Percentiles rank a stretch among this genome's conserved stretches.
phyloP scores from a whole-genome alignment of 2,113 vertebrate species.

The Trinectes maculatus region DNA sequence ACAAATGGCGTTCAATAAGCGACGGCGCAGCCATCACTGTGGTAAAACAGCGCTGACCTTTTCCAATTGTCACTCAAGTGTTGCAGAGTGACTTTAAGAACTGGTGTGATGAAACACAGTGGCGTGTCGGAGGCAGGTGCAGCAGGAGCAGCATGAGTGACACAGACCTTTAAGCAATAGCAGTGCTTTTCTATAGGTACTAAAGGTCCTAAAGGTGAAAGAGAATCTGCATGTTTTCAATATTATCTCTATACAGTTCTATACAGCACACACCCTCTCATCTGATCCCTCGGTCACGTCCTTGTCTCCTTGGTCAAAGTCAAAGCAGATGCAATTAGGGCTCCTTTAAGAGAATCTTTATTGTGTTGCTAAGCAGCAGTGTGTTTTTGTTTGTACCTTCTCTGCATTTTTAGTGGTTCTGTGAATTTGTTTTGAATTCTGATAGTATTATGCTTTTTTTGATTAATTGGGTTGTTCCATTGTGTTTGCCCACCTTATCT shows the following conservation, averaged over 20 bases:
- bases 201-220: no score
- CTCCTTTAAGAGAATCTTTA: background rate
- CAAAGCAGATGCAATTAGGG: background rate
- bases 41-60: conserved; percentile 62
- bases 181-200: no score
- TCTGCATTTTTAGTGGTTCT: background rate
- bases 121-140: background rate
- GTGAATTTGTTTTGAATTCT: no score
- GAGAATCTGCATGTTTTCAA: no score
- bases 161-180: conserved; percentile 12
- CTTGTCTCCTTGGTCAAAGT: background rate
- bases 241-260: no score
- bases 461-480: no score
- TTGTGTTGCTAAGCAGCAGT: no score
- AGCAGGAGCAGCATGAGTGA: conserved; percentile 4
- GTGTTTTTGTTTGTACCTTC: background rate
- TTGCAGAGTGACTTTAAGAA: conserved; percentile 32
- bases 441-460: no score
- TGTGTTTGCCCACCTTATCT: no score
- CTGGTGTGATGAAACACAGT: background rate
- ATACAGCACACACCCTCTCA: no score
- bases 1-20: conserved; percentile 44
- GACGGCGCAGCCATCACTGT: conserved; percentile 30
- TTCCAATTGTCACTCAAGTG: conserved; percentile 44
- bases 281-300: no score